Percentiles rank a stretch among this genome's conserved stretches.
Conservation (phyloP, 2,113 vertebrate species). For the Aepyceros melampus region DNA sequence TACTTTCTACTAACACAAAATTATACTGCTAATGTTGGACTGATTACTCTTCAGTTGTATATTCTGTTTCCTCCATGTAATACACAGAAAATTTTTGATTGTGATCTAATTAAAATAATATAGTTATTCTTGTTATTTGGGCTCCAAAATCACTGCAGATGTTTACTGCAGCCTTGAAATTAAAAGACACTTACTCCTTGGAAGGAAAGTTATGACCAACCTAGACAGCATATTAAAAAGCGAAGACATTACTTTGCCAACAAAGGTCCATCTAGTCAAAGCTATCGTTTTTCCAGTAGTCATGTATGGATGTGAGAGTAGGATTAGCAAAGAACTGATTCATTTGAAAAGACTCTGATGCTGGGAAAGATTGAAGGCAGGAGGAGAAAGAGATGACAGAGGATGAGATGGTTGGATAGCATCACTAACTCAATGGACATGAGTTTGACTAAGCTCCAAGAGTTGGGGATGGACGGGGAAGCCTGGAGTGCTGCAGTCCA, state of each 20-base stretch:
- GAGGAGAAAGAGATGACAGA: not conserved
- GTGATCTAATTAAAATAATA: slow-evolving; percentile 34
- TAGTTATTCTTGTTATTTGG: not conserved
- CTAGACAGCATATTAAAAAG: not conserved
- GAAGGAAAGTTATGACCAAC: not conserved
- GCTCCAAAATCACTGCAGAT: not conserved
- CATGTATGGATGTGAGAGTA: not conserved
- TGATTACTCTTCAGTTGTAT: not conserved
- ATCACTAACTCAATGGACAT: not conserved
- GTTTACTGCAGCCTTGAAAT: not conserved
- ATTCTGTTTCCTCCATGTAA: not conserved
- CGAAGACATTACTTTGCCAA: not conserved
- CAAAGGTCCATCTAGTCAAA: not conserved
- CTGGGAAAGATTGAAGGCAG: not conserved
- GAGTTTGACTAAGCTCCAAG: not conserved
- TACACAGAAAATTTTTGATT: not conserved
- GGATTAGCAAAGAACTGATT: not conserved
- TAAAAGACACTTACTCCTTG: not conserved
- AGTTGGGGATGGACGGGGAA: not conserved
- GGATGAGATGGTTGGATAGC: not conserved
- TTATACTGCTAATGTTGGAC: not conserved
- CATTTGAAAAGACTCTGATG: not conserved
- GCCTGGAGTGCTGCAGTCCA: not conserved
- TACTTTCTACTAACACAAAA: not conserved
- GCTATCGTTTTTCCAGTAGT: not conserved